These are phyloP conservation scores for Istiophorus platypterus DNA, from an alignment of 2,113 vertebrate genomes.

Conservation along the genomic window DNA sequence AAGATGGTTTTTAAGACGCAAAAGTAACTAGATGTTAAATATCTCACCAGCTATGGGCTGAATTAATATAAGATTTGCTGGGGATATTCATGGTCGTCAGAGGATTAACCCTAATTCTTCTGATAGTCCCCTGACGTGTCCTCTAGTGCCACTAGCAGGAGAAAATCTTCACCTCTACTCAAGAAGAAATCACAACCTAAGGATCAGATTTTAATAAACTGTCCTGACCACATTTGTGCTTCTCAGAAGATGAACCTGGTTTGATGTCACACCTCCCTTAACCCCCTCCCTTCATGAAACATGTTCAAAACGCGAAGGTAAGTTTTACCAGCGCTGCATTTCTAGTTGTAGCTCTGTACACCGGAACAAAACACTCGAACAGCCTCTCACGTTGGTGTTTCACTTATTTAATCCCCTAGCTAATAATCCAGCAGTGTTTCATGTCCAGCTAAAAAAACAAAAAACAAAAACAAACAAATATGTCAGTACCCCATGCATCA, in stretches of 20 bases:
- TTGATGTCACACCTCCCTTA: no score
- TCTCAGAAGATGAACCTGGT: no score
- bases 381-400: slow-evolving; percentile 48
- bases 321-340: no score
- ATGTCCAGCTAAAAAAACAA: slow-evolving; percentile 81
- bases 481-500: slow-evolving; percentile 90
- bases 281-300: no score
- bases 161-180: no score
- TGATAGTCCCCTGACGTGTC: not conserved
- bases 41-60: no score
- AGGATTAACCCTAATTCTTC: not conserved
- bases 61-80: not conserved
- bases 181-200: no score
- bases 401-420: slow-evolving; percentile 76
- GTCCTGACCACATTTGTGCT: no score
- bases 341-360: not conserved
- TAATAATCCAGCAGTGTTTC: slow-evolving; percentile 83
- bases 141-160: no score
- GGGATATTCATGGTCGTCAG: not conserved
- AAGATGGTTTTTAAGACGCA: not conserved
- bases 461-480: slow-evolving; percentile 40
- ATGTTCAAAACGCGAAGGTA: no score
- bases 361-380: slow-evolving; percentile 30
- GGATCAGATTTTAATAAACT: no score
- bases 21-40: no score